Conservation (phyloP, 2,113 vertebrate genomes). For the Stigmatopora argus region DNA sequence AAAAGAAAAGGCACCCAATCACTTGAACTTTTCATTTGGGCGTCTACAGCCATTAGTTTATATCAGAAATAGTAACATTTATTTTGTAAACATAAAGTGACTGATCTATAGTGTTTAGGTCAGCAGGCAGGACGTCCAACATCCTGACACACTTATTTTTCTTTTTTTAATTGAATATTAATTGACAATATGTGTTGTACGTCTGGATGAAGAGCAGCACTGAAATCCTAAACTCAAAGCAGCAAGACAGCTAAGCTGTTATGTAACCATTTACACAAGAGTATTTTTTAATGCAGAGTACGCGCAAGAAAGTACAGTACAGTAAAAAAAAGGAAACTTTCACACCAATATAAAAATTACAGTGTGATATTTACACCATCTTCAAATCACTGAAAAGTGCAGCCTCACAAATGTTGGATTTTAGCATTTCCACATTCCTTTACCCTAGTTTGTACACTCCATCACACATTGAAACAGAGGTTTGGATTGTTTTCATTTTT, state of each 20-base stretch:
- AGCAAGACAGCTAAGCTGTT: constrained; percentile 60
- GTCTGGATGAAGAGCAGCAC: constrained; percentile 26
- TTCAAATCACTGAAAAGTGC: not conserved
- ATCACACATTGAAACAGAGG: not conserved
- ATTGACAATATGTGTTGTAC: constrained; percentile 6
- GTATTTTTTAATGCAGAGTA: constrained; percentile 13
- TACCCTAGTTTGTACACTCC: not conserved
- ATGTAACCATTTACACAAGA: constrained; percentile 69
- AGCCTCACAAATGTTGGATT: not conserved
- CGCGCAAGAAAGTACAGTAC: not conserved
- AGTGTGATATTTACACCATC: too few relatives aligned
- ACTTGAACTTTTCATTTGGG: too few relatives aligned
- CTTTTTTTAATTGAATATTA: not conserved
- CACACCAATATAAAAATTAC: not conserved
- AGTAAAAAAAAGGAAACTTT: not conserved
- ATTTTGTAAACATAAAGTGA: not conserved
- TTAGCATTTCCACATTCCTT: not conserved
- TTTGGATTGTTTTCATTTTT: not conserved
- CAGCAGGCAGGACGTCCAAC: not conserved
- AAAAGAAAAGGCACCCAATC: not conserved
- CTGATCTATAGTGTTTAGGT: not conserved
- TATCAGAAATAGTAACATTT: not conserved
- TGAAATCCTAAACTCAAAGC: constrained; percentile 37
- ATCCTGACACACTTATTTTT: not conserved
- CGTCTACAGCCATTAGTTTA: too few relatives aligned